Base-by-base conservation (phyloP, 2,888 invertebrate genomes). In the Sesia apiformis region DNA sequence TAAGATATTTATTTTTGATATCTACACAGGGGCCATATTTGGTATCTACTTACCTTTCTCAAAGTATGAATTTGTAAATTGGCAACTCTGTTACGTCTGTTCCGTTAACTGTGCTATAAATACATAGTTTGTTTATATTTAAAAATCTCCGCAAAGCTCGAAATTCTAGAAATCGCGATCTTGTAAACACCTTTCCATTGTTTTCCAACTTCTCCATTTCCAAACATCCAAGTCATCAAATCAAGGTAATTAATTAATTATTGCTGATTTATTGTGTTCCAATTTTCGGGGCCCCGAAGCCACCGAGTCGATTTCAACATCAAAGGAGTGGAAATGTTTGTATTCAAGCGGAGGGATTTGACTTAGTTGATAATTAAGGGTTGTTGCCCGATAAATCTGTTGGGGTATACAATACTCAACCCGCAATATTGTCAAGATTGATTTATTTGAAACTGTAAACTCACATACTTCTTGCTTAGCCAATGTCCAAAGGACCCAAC, bases 111-210 rank as follows among this genome's bases (percentile, higher is more conserved):
- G 23, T 23, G 23, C 23, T 2, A 23, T 23, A 23, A 23, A 23
- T 23, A 23, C 23, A 23, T 23, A 23, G 23, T 23, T 23, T 23
- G 23, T 23, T 23, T 23, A 23, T 23, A 23, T 1, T 23, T 23
- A 23, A 23, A 23, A 23, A 23, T 23, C 23, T 23, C 23, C 23
- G 23, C 23, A 23, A 23, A 23, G 23, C 23, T 23, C 23, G 23
- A 23, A 23, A 23, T 23, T 23, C 23, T 23, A 23, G 2, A 23
- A 23, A 23, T 23, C 1, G 23, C 23, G 23, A 23, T 23, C 2
- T 23, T 23, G 23, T 23, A 23, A 23, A 23, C 53, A 55, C 60
- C 55, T 49, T 49, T 52, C 49, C 55, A 46, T 55, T 60, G 54
- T 56, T 58, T 58, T 23, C 23, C 23, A 23, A 23, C 23, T 23